Evolutionary conservation across 2,888 invertebrate genomes (phyloP).

Genomic region (Ferdinandea cuprea): DNA sequence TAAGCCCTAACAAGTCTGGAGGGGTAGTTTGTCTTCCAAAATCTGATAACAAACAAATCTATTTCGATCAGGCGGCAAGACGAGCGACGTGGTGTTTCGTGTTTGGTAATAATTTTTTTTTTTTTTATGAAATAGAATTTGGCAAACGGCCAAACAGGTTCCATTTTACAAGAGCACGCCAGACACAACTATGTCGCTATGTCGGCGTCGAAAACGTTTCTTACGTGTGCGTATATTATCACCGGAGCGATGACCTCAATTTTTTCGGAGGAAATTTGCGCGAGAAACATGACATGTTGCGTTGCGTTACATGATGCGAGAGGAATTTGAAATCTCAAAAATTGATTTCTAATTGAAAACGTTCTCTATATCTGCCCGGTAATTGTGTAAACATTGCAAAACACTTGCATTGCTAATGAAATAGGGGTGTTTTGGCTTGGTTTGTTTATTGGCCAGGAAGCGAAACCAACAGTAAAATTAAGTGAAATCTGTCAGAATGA

Average conservation of each 20-base stretch:
- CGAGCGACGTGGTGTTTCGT: not conserved
- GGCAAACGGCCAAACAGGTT: not conserved
- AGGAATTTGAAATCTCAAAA: not conserved
- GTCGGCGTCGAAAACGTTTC: not conserved
- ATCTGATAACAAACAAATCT: not conserved
- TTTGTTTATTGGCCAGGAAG: not conserved
- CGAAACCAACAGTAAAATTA: not conserved
- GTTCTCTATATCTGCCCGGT: not conserved
- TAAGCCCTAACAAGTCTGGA: not conserved
- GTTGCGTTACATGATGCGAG: not conserved
- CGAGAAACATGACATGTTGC: not conserved
- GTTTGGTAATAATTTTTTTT: not conserved
- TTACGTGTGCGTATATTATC: not conserved
- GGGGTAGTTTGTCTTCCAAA: not conserved
- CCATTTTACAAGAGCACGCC: not conserved
- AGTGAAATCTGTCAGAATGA: not conserved
- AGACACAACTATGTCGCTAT: not conserved
- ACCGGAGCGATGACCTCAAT: constrained; percentile 15
- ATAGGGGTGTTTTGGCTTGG: too few relatives aligned
- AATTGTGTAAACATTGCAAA: not conserved
- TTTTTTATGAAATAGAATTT: not conserved
- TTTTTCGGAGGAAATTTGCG: not conserved
- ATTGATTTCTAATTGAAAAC: not conserved
- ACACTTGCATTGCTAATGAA: not conserved
- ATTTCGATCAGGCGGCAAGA: not conserved